Conservation (phyloP, 2,888 invertebrate genomes). For the Dermolepida albohirtum region DNA sequence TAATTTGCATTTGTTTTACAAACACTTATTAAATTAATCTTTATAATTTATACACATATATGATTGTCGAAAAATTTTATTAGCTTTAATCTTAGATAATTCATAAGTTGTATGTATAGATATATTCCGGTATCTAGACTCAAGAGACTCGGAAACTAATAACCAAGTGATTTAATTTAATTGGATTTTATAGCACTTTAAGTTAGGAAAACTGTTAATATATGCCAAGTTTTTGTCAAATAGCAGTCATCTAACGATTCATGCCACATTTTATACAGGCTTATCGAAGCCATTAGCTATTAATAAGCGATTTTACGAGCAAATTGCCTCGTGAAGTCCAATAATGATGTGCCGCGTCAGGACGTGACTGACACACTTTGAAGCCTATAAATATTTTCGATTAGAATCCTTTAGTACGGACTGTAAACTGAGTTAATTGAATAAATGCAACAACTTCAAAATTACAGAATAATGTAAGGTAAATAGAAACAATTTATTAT, state of each 20-base stretch:
- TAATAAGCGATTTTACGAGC: constrained; percentile 2
- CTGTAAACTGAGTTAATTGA: background rate
- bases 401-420: background rate
- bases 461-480: no score
- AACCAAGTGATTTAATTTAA: no score
- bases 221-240: constrained; percentile 5
- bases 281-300: constrained; percentile 18
- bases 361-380: background rate
- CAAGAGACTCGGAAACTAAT: no score
- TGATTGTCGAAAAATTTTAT: no score
- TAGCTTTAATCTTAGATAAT: no score
- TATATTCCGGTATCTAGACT: no score
- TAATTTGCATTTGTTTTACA: no score
- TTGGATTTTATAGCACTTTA: background rate
- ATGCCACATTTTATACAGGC: constrained; percentile 3
- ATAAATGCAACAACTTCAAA: no score
- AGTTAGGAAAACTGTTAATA: background rate
- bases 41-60: no score
- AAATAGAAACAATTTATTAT: no score
- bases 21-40: no score
- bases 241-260: constrained; percentile 12
- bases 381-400: background rate
- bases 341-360: background rate
- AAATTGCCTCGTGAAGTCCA: constrained; percentile 8
- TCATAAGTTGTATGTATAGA: no score